Conservation (phyloP, 2,888 invertebrate genomes). For the Schizaphis graminum region DNA sequence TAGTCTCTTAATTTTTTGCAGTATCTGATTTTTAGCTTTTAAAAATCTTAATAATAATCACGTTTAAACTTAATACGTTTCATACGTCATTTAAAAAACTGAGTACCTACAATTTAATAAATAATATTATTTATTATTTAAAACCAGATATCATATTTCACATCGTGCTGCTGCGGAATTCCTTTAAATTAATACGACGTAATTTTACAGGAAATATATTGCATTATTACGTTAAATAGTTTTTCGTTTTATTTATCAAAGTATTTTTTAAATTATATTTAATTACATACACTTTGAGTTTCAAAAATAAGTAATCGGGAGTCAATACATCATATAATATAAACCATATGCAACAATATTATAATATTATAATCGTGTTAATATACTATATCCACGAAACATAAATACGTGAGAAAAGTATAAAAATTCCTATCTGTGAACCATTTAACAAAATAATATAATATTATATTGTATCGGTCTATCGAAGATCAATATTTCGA, state of each 20-base stretch:
- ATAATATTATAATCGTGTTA: neutral
- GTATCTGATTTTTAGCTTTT: neutral
- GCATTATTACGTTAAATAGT: neutral
- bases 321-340: neutral
- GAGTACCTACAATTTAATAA: neutral
- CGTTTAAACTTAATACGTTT: neutral
- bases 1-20: neutral
- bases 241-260: neutral
- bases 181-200: neutral
- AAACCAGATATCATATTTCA: slow-evolving; percentile 31
- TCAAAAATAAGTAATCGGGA: neutral
- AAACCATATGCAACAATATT: neutral
- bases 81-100: neutral
- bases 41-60: neutral
- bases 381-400: neutral
- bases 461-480: neutral
- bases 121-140: slow-evolving; percentile 15
- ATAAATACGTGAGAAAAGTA: neutral
- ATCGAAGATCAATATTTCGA: neutral
- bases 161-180: neutral
- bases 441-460: neutral
- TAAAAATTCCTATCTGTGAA: neutral
- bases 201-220: neutral
- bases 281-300: neutral
- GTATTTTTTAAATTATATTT: neutral